Evolutionary conservation across 2,888 invertebrate species (phyloP).

Genomic region (Diaphora mendica): DNA sequence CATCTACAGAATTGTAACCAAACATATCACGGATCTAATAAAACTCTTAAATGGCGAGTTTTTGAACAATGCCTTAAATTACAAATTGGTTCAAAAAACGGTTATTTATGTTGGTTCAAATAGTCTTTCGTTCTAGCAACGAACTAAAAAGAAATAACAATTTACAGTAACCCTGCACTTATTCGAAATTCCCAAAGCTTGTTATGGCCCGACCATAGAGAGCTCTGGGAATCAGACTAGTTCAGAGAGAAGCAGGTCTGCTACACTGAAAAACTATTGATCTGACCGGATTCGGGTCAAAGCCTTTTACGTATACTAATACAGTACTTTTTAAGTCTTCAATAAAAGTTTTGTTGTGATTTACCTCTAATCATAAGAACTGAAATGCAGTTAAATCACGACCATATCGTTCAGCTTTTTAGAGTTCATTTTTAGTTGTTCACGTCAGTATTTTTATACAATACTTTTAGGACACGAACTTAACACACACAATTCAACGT

Average conservation of each 20-base stretch:
- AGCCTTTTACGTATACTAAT: not conserved
- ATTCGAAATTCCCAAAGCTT: not conserved
- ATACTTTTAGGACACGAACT: slow-evolving; percentile 25
- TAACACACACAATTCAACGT: slow-evolving; percentile 30
- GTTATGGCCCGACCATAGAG: not conserved
- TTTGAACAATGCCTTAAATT: not conserved
- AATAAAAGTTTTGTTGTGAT: not conserved
- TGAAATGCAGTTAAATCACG: not conserved
- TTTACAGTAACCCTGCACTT: not conserved
- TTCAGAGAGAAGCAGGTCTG: not conserved
- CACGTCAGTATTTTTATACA: slow-evolving; percentile 1
- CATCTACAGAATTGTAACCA: too few relatives aligned
- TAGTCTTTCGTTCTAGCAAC: not conserved
- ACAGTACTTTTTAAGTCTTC: not conserved
- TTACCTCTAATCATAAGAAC: not conserved
- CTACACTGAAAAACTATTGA: not conserved
- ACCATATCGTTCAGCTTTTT: not conserved
- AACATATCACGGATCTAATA: too few relatives aligned
- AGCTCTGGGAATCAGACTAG: not conserved
- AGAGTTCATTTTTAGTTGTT: not conserved
- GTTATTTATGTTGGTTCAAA: too few relatives aligned
- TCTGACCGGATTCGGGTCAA: not conserved
- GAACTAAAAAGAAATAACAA: not conserved
- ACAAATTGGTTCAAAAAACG: not conserved
- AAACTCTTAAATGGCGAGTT: too few relatives aligned